These are phyloP conservation scores for Salmo trutta DNA, from an alignment of 2,797 vertebrate species.

Conservation along the genomic window DNA sequence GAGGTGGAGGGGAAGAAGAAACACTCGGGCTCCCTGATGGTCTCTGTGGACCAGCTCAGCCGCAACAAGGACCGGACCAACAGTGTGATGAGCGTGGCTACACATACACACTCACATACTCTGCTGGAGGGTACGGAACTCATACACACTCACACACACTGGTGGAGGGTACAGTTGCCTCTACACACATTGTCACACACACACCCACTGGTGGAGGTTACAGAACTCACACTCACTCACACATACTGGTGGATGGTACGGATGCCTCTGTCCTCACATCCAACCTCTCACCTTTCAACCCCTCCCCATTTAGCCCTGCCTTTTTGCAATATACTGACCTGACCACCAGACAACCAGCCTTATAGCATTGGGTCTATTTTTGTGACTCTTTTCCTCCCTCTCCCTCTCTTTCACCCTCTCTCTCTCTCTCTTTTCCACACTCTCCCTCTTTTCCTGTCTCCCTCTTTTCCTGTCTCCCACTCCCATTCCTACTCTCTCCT, in stretches of 20 bases:
- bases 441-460: neutral
- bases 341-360: neutral
- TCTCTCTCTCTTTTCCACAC: too few species aligned
- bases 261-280: too few species aligned
- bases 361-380: neutral
- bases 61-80: slow-evolving; percentile 93
- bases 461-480: neutral
- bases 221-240: slow-evolving; percentile 76
- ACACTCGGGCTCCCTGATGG: slow-evolving; percentile 93
- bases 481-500: neutral
- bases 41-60: slow-evolving; percentile 96
- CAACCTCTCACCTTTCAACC: neutral
- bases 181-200: neutral
- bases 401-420: neutral
- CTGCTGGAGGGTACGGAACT: slow-evolving; percentile 86
- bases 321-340: neutral
- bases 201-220: slow-evolving; percentile 82
- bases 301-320: neutral
- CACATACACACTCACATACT: slow-evolving; percentile 95
- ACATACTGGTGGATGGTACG: slow-evolving; percentile 90
- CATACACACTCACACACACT: slow-evolving; percentile 80
- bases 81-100: slow-evolving; percentile 93
- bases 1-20: slow-evolving; percentile 95
- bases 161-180: slow-evolving; percentile 82
- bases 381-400: neutral